A percentile compares a stretch with the other conserved stretches of the same genome.
phyloP scores from a whole-genome alignment of 2,888 invertebrate species.

The Clusia tigrina region DNA sequence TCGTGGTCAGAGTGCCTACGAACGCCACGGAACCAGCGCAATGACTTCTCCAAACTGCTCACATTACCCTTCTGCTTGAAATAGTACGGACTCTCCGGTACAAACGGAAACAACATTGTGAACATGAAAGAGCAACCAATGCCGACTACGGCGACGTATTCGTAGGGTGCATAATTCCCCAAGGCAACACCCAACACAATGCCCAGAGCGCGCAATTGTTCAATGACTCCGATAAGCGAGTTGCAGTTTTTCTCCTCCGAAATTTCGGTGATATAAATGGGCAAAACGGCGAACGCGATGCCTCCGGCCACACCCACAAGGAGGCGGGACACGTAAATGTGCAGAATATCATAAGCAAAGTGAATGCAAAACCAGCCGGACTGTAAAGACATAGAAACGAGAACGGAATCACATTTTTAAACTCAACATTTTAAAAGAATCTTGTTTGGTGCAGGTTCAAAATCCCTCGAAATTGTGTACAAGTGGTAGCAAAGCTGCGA shows the following conservation, averaged over 20 bases:
- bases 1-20: slow-evolving; percentile 53
- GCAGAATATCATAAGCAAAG: slow-evolving; percentile 54
- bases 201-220: slow-evolving; percentile 51
- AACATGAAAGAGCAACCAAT: slow-evolving; percentile 48
- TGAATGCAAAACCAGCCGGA: slow-evolving; percentile 55
- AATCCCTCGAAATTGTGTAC: no score
- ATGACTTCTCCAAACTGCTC: slow-evolving; percentile 52
- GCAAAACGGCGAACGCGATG: slow-evolving; percentile 50
- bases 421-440: no score
- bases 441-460: no score
- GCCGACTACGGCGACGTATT: slow-evolving; percentile 46
- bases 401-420: no score
- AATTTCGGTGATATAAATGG: slow-evolving; percentile 57
- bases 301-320: slow-evolving; percentile 56
- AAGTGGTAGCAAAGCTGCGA: no score
- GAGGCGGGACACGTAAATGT: slow-evolving; percentile 56
- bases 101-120: slow-evolving; percentile 54
- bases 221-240: slow-evolving; percentile 46
- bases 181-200: slow-evolving; percentile 50
- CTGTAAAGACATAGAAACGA: no score
- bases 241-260: slow-evolving; percentile 39
- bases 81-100: slow-evolving; percentile 58
- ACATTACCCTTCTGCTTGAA: slow-evolving; percentile 47
- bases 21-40: slow-evolving; percentile 60
- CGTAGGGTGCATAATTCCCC: slow-evolving; percentile 46